Percentiles rank a stretch among this genome's conserved stretches.
These are phyloP conservation scores for Epizoanthus scotinus DNA, from an alignment of 92 coral and sea anemone genomes.

Conservation along the genomic window DNA sequence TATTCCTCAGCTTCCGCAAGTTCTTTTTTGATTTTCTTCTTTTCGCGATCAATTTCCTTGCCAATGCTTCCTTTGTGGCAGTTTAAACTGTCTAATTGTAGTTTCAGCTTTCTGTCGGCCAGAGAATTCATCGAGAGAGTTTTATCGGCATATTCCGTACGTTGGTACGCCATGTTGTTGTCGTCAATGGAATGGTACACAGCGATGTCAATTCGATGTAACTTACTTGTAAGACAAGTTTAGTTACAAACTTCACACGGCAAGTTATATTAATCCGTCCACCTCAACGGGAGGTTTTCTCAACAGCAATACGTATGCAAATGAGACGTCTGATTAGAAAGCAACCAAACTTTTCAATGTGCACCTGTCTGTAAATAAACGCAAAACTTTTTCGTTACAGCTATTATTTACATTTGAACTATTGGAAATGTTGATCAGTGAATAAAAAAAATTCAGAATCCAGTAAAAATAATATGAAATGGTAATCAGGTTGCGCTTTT, in stretches of 20 bases:
- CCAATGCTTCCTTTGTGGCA: constrained; percentile 68
- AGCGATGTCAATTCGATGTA: background rate
- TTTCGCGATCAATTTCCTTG: constrained; percentile 81
- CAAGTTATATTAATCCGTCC: background rate
- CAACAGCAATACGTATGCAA: constrained; percentile 18
- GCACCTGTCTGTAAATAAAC: constrained; percentile 33
- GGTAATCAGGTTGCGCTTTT: background rate
- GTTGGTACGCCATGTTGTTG: constrained; percentile 77
- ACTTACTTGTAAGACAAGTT: background rate
- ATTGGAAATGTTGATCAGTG: background rate
- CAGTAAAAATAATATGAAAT: constrained; percentile 7
- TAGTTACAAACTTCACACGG: background rate
- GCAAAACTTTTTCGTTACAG: background rate
- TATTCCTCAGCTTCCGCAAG: constrained; percentile 69
- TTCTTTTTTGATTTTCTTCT: constrained; percentile 66
- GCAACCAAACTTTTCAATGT: background rate
- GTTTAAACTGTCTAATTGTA: constrained; percentile 69
- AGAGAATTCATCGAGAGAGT: constrained; percentile 81
- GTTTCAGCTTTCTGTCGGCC: constrained; percentile 78
- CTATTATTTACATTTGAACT: background rate
- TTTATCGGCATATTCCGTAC: constrained; percentile 88
- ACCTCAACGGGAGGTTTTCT: background rate
- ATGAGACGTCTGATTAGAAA: constrained; percentile 23
- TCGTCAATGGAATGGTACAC: background rate
- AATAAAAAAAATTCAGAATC: background rate